Base-by-base conservation (phyloP, 2,113 vertebrate genomes). In the Naja naja region DNA sequence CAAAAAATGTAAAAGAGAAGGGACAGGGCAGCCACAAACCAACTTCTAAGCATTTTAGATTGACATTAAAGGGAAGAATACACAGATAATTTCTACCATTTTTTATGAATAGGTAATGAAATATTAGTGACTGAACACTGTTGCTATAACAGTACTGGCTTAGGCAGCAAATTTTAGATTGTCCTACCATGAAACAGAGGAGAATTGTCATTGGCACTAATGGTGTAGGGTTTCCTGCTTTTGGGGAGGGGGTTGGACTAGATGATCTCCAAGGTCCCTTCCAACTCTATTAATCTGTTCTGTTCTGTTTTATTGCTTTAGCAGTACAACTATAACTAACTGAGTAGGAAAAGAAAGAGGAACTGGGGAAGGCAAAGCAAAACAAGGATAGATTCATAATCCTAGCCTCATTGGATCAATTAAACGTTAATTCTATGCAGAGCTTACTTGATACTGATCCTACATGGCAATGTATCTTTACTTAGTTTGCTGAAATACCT, bases 21-120 rank as follows among this genome's bases (percentile, higher is more conserved):
- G 93, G 54, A 93, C 95, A 94, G 90, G 93, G 93, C 27, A 94
- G 86, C 92, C 94, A 92, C 95, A 94, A 96, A 94, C 94, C 94
- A 96, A 97, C 95, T 95, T 95, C 91, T 54, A 94, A 94, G 93
- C 92, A 91, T 93, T 94, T 96, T 88, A 95, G 89, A 87, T 92
- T 89, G 39, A 92, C 90, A 91, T 94, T 94, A 93, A 93, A 96
- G 52, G 49, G 14, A 95, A 91, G 93, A 96, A 92, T 93, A 93
- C 93, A 94, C 92, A 43, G 92, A 96, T 69, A 92, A 96, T 30
- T 94, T 39, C 54, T 11, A 12, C 0, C 0, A 92, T 74, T 94
- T 74, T 91, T 87, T 85, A 90, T 49, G 87, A 90, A 87, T 23
- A 91, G 91, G 87, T 56, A 95, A 34, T 14, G 92, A 93, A 0